These are phyloP conservation scores for Chaetura pelagica DNA, from an alignment of 2,113 vertebrate species.

Conservation along the genomic window DNA sequence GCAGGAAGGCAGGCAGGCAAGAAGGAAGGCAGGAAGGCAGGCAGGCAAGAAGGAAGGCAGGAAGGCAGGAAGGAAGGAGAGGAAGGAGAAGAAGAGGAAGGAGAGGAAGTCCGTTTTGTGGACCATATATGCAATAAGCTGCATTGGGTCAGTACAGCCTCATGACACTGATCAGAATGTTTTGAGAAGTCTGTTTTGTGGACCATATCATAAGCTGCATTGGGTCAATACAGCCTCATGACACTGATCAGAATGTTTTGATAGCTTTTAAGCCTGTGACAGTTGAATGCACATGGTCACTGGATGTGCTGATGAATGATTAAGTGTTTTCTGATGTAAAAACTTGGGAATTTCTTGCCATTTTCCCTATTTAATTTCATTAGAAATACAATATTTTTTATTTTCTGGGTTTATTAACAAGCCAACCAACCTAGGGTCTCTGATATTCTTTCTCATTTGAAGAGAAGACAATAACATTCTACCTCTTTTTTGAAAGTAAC, in stretches of 20 bases:
- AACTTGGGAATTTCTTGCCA: neutral
- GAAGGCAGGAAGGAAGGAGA: neutral
- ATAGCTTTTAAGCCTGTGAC: neutral
- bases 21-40: no score
- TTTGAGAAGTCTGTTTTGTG: neutral
- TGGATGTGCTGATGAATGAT: neutral
- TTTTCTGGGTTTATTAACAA: neutral
- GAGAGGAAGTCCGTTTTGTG: neutral
- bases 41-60: no score
- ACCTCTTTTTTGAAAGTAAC: neutral
- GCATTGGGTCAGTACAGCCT: neutral
- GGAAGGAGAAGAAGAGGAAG: neutral
- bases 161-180: neutral
- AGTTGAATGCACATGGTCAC: neutral
- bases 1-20: no score
- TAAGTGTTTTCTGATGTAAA: neutral
- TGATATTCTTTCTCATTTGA: neutral
- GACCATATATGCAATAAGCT: neutral
- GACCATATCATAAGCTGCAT: neutral
- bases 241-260: neutral
- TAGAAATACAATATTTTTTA: neutral
- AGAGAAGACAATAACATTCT: neutral
- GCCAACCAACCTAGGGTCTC: neutral
- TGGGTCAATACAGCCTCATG: neutral
- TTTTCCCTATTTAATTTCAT: neutral